Evolutionary conservation across 2,113 vertebrate species (phyloP).

Genomic region (Potamarius usumacintae): DNA sequence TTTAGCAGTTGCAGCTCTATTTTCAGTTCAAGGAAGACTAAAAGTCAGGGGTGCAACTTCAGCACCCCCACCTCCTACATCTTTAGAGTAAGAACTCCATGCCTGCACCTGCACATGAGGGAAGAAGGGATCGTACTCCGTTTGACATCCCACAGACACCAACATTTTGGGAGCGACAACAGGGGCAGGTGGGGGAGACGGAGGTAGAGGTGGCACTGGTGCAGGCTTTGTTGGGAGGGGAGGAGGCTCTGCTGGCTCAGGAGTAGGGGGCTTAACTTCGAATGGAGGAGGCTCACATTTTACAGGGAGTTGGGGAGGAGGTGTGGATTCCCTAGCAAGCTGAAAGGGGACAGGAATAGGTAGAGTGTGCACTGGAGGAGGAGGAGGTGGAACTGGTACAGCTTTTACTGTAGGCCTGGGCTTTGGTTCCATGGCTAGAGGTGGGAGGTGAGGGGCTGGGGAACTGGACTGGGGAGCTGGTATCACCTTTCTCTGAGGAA

Average conservation of each 20-base stretch:
- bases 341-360: conserved; percentile 58
- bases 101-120: conserved; percentile 86
- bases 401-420: conserved; percentile 47
- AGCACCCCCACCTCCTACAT: background rate
- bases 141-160: conserved; percentile 91
- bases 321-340: conserved; percentile 51
- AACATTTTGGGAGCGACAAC: conserved; percentile 64
- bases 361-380: conserved; percentile 52
- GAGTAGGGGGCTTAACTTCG: conserved; percentile 41
- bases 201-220: conserved; percentile 60
- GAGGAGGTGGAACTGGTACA: conserved; percentile 59
- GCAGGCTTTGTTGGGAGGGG: conserved; percentile 50
- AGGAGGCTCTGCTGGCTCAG: conserved; percentile 57
- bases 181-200: conserved; percentile 55
- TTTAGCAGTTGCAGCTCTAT: background rate
- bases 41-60: background rate
- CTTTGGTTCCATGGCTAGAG: conserved; percentile 64
- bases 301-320: conserved; percentile 46
- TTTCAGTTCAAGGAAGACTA: background rate
- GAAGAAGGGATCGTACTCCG: conserved; percentile 83
- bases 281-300: conserved; percentile 38
- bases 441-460: conserved; percentile 56
- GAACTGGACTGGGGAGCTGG: conserved; percentile 73
- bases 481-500: conserved; percentile 80
- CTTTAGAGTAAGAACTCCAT: conserved; percentile 58